A percentile compares a stretch with the other conserved stretches of the same genome.
Evolutionary conservation across 2,888 invertebrate genomes (phyloP).

Genomic region (Strigamia crassipes): DNA sequence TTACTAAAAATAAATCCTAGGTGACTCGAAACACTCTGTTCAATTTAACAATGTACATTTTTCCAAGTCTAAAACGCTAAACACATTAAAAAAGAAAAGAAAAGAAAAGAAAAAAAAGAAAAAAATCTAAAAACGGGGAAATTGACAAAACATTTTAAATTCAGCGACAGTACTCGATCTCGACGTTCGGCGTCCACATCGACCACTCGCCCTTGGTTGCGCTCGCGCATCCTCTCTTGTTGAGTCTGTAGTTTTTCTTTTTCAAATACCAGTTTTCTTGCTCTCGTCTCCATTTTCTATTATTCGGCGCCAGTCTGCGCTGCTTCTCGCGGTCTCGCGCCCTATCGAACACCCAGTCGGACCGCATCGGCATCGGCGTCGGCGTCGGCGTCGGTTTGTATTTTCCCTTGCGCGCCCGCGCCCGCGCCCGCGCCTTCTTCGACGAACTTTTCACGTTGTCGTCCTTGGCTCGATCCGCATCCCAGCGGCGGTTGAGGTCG

Average conservation of each 20-base stretch:
- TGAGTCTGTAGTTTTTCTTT: background rate
- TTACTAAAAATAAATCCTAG: conserved; percentile 5
- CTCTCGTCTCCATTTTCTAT: background rate
- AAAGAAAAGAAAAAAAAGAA: background rate
- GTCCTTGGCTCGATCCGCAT: background rate
- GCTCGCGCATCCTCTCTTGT: background rate
- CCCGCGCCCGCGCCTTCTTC: no score
- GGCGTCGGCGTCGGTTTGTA: background rate
- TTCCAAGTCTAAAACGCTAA: background rate
- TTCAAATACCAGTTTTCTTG: background rate
- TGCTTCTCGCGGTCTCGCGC: conserved; percentile 45
- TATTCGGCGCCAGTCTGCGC: background rate
- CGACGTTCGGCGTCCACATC: background rate
- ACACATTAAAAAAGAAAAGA: background rate
- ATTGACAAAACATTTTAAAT: no score
- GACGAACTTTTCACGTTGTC: background rate
- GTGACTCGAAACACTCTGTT: background rate
- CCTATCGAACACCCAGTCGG: conserved; percentile 48
- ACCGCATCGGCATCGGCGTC: background rate
- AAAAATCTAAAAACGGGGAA: background rate
- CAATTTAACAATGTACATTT: conserved; percentile 3
- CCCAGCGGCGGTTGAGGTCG: background rate
- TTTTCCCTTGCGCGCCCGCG: background rate
- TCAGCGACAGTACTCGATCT: background rate
- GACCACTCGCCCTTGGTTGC: background rate